These are phyloP conservation scores for Eurosta solidaginis DNA, from an alignment of 1,140 invertebrate species.

Conservation along the genomic window DNA sequence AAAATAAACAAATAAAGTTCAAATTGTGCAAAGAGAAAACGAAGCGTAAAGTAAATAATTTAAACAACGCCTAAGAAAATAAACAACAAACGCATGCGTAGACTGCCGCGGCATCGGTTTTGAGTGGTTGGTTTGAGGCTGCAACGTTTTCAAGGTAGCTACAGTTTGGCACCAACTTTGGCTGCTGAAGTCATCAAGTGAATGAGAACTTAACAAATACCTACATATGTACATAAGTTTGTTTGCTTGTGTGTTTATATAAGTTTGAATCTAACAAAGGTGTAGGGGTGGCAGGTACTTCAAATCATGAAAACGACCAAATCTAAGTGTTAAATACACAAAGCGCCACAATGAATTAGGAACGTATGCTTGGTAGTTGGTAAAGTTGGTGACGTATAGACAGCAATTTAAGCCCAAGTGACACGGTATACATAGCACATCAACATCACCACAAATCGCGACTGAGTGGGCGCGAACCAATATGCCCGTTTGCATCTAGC, in stretches of 20 bases:
- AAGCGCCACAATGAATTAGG: constrained; percentile 3
- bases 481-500: neutral
- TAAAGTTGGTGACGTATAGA: neutral
- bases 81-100: constrained; percentile 3
- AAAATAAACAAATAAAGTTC: neutral
- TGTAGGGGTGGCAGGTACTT: constrained; percentile 9
- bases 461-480: neutral
- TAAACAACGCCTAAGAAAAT: constrained; percentile 15
- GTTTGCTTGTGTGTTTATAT: neutral
- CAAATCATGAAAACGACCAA: constrained; percentile 17
- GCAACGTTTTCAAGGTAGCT: neutral
- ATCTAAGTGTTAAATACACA: constrained; percentile 21
- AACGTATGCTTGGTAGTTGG: neutral
- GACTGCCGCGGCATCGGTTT: neutral
- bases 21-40: constrained; percentile 19
- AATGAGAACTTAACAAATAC: neutral
- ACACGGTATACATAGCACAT: neutral
- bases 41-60: constrained; percentile 26
- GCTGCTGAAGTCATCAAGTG: neutral
- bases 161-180: neutral
- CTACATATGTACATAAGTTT: neutral
- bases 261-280: too few relatives aligned
- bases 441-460: neutral
- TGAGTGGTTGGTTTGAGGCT: neutral
- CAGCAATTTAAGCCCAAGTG: neutral